A percentile compares a stretch with the other conserved stretches of the same genome.
phyloP scores from a whole-genome alignment of 2,797 vertebrate species.

The Anguilla marmorata region DNA sequence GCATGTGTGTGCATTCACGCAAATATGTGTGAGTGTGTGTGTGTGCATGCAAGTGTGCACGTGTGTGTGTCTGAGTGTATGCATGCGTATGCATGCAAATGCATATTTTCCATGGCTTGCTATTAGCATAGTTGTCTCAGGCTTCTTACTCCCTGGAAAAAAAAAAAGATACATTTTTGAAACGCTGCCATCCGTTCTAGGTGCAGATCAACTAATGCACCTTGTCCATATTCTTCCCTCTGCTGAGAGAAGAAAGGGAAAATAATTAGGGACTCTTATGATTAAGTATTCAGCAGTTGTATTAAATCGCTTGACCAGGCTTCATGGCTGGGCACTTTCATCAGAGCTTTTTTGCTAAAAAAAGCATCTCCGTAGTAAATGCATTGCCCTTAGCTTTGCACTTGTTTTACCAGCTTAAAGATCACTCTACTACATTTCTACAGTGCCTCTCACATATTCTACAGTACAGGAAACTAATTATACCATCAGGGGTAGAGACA shows the following conservation, averaged over 20 bases:
- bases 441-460: not conserved
- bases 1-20: not conserved
- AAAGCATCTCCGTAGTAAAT: not conserved
- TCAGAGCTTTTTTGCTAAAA: not conserved
- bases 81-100: not conserved
- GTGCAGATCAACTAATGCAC: not conserved
- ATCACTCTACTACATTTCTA: not conserved
- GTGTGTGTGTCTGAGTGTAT: not conserved
- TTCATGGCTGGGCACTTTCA: not conserved
- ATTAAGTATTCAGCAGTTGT: not conserved
- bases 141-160: not conserved
- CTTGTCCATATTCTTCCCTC: not conserved
- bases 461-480: constrained; percentile 13
- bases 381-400: not conserved
- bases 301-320: not conserved
- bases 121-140: not conserved
- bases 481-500: not conserved
- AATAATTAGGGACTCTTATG: not conserved
- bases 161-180: not conserved
- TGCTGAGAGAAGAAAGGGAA: not conserved
- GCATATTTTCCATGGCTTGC: not conserved
- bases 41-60: not conserved
- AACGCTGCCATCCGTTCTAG: not conserved
- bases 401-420: not conserved
- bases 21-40: not conserved